Evolutionary conservation across 2,888 invertebrate genomes (phyloP), one percentile per base, ranked within the genome.

Genomic region (Camptogramma bilineatum): DNA sequence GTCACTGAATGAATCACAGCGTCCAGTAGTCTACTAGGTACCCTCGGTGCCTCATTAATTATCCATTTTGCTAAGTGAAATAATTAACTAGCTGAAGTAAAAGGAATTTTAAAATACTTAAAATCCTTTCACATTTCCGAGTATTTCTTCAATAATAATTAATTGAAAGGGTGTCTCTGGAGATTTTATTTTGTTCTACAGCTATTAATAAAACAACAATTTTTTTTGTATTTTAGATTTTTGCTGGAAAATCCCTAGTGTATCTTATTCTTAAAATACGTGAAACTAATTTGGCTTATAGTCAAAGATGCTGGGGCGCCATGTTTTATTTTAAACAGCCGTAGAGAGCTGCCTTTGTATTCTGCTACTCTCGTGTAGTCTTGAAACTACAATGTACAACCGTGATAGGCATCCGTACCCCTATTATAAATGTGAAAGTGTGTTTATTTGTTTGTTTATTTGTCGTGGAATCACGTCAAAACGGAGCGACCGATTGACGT

Each of bases 261-360:
- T 19, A 16, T 19, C 28, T 17, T 24, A 34, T 34, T 50, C 51
- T 51, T 62, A 50, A 21, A 44, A 57, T 53, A 53, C 52, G 50
- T 46, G 53, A 47, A 62, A 54, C 65, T 65, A 65, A 65, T 65
- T 65, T 65, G 52, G 65, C 61, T 50, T 39, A 65, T 44, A 62
- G 57, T 65, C 61, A 65, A 65, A 65, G 53, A 51, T 42, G 57
- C 18, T 48, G 10, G 52, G 10, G 21, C 51, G n/a, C 50, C 44
- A 42, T 63, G 52, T 28, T 39, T 57, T 57, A 63, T 53, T 63
- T 60, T 50, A 31, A 56, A 57, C 61, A 61, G 16, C 48, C 18
- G 50, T 62, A 62, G 34, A 42, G 39, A 19, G 52, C 28, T 21
- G 48, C 3, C 4, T 13, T 1, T 5, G 8, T 44, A 44, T 44